Conservation (phyloP, 2,113 vertebrate genomes). For the Dicerorhinus sumatrensis region DNA sequence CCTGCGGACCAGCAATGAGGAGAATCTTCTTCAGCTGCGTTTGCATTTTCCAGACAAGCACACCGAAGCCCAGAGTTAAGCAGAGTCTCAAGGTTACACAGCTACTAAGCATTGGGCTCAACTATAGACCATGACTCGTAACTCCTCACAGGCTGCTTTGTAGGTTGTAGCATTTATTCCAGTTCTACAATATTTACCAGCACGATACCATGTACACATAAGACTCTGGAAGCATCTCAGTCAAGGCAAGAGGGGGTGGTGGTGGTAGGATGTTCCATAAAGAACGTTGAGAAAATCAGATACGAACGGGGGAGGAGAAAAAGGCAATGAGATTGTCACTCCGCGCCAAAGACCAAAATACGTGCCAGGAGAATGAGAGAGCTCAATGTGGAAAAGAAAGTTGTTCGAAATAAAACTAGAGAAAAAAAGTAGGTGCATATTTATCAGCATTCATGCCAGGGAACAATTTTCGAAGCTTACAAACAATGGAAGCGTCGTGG, state of each 20-base stretch:
- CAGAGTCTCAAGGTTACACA: neutral
- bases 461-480: neutral
- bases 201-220: rapidly evolving
- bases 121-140: rapidly evolving
- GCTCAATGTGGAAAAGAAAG: neutral
- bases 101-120: neutral
- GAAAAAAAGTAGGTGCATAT: neutral
- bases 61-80: neutral
- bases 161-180: rapidly evolving
- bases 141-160: neutral
- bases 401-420: neutral
- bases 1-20: rapidly evolving
- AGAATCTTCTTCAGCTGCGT: neutral
- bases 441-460: neutral
- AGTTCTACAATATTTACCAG: neutral
- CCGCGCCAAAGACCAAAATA: neutral
- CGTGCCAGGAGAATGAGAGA: neutral
- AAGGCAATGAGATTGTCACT: neutral
- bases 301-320: neutral
- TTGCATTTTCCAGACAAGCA: neutral
- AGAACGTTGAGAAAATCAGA: neutral
- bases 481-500: neutral
- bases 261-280: neutral
- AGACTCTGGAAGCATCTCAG: rapidly evolving
- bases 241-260: rapidly evolving